phyloP scores from a whole-genome alignment of 2,113 vertebrate genomes.

The Muntiacus reevesi region DNA sequence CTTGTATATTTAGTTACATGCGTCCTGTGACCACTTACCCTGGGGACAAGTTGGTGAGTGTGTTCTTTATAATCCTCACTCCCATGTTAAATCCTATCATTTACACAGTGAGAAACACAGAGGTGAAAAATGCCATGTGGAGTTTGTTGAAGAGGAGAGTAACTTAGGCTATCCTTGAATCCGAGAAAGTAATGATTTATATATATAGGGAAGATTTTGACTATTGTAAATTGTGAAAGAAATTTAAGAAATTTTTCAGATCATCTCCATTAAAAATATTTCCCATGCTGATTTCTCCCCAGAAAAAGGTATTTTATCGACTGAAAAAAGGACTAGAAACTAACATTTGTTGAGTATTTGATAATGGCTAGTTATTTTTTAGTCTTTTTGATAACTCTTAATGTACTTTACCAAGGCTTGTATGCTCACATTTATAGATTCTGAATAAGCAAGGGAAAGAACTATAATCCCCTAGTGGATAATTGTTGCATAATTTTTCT shows the following conservation, averaged over 20 bases:
- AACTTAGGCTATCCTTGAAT: neutral
- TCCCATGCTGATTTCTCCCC: too few species aligned
- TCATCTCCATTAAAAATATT: neutral
- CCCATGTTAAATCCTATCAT: slow-evolving; percentile 68
- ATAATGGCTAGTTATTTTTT: neutral
- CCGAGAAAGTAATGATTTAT: neutral
- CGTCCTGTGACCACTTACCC: slow-evolving; percentile 47
- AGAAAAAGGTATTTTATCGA: too few species aligned
- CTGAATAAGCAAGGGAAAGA: too few species aligned
- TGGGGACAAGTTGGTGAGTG: slow-evolving; percentile 48
- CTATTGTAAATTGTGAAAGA: neutral
- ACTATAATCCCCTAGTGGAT: too few species aligned
- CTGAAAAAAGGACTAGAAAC: neutral
- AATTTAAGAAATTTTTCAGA: neutral
- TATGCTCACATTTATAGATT: neutral
- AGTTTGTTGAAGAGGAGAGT: slow-evolving; percentile 25
- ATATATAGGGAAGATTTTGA: neutral
- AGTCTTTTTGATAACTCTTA: neutral
- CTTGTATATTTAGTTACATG: slow-evolving; percentile 67
- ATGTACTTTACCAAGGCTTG: neutral
- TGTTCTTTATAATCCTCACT: slow-evolving; percentile 64
- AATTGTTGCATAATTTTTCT: too few species aligned
- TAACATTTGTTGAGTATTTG: neutral
- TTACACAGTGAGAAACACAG: slow-evolving; percentile 51
- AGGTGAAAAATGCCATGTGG: too few species aligned